phyloP scores from a whole-genome alignment of 2,888 invertebrate species.

The Plutella xylostella region DNA sequence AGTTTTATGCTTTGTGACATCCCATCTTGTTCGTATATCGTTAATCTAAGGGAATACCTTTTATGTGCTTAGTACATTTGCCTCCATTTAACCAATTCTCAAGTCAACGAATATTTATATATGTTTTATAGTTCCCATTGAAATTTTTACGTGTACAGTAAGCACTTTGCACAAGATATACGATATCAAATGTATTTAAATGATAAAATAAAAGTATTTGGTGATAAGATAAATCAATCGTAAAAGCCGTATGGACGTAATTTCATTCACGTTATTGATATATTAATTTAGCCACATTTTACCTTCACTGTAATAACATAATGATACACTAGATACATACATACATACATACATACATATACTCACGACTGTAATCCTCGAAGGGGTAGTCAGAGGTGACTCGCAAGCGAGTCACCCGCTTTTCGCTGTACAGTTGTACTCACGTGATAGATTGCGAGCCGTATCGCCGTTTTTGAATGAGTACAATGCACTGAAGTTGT shows the following conservation, averaged over 20 bases:
- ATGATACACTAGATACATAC: no score
- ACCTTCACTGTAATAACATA: not conserved
- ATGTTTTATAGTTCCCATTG: constrained; percentile 44
- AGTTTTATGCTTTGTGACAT: no score
- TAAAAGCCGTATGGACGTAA: not conserved
- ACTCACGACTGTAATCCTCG: no score
- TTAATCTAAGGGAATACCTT: not conserved
- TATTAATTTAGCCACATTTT: not conserved
- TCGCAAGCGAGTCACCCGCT: no score
- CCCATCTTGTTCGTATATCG: no score
- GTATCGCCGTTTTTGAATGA: no score
- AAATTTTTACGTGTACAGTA: constrained; percentile 7
- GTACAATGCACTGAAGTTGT: no score
- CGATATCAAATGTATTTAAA: constrained; percentile 15
- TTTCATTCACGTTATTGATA: not conserved
- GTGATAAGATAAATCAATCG: no score
- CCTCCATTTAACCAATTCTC: constrained; percentile 28
- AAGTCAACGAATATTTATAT: constrained; percentile 66
- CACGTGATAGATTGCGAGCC: no score
- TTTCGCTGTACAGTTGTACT: no score
- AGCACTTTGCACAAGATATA: constrained; percentile 24
- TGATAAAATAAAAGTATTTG: not conserved
- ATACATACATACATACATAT: no score
- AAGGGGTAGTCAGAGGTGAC: no score
- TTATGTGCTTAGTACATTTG: constrained; percentile 25